Evolutionary conservation across 2,797 vertebrate genomes (phyloP), one percentile per base, ranked within the genome.

Genomic region (Antrozous pallidus): DNA sequence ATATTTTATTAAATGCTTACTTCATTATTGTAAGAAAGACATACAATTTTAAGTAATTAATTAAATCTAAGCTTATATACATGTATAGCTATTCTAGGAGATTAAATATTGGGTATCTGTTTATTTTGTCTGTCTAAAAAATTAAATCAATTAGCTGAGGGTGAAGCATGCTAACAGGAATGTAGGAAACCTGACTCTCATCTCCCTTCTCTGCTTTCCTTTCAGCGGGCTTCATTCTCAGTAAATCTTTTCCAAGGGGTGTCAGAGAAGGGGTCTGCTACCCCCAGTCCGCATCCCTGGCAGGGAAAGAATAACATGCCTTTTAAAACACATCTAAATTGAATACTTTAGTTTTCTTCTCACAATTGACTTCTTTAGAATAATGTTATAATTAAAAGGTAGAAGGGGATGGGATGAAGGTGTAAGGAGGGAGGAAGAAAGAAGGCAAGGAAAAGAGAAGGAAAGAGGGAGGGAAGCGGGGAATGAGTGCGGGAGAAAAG

Each of bases 1-100:
- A 28, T 7, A 85, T 94, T 94, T 88, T 93, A 88, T 80, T 74
- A 54, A 85, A 58, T 75, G 10, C 17, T 58, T 90, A 67, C 87
- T 88, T 51, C 22, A 42, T 81, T 73, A 71, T 77, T 56, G 33
- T 45, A 85, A 69, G 38, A 85, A 5, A 84, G 13, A 49, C 1
- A 49, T 38, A 42, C 56, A 92, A 67, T 75, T 78, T 79, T 11
- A 58, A 86, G n/a, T 26, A 80, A 89, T 61, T 91, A 28, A 22
- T 90, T 74, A 58, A 91, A 83, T 16, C 16, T n/a, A 49, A 51
- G 6, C 67, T 54, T 90, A 78, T 61, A 58, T 73, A 20, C 49
- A 51, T 51, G 49, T 51, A 10, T 78, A 78, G 69, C 2, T 81
- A 8, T 9, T 86, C n/a, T 8, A 81, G 56, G 90, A 85, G 33